Evolutionary conservation across 2,797 vertebrate species (phyloP).

Genomic region (Fringilla coelebs): DNA sequence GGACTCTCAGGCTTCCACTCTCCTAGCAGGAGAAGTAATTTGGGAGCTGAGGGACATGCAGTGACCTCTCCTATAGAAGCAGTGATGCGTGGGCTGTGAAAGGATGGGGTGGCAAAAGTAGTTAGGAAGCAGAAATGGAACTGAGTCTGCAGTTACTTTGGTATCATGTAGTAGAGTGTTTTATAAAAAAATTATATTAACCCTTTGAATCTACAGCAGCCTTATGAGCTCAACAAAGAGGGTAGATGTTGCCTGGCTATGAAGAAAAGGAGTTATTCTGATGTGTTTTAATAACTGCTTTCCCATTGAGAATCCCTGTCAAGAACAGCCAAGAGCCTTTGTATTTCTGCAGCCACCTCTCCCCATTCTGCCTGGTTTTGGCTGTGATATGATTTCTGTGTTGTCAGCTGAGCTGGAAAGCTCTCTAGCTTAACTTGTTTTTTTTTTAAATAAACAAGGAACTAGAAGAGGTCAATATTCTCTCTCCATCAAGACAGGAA

Average conservation of each 20-base stretch:
- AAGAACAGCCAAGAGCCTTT: neutral
- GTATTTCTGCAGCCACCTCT: neutral
- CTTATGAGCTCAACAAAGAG: neutral
- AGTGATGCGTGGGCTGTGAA: neutral
- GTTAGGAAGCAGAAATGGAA: neutral
- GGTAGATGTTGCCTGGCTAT: neutral
- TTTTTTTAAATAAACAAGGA: neutral
- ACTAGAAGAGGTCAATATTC: neutral
- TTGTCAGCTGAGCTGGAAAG: neutral
- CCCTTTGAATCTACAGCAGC: neutral
- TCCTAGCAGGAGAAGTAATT: neutral
- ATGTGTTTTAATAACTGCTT: neutral
- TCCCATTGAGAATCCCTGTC: neutral
- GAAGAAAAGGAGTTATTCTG: neutral
- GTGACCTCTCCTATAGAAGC: neutral
- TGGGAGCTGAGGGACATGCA: neutral
- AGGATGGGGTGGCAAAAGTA: neutral
- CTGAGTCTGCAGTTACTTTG: neutral
- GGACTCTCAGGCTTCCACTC: neutral
- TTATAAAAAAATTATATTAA: neutral
- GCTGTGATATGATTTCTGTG: neutral
- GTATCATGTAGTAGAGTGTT: neutral
- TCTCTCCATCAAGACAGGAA: neutral
- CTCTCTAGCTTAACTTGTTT: neutral
- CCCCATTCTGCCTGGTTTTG: fast-evolving